phyloP scores from a whole-genome alignment of 2,113 vertebrate species.

The Gopherus evgoodei region DNA sequence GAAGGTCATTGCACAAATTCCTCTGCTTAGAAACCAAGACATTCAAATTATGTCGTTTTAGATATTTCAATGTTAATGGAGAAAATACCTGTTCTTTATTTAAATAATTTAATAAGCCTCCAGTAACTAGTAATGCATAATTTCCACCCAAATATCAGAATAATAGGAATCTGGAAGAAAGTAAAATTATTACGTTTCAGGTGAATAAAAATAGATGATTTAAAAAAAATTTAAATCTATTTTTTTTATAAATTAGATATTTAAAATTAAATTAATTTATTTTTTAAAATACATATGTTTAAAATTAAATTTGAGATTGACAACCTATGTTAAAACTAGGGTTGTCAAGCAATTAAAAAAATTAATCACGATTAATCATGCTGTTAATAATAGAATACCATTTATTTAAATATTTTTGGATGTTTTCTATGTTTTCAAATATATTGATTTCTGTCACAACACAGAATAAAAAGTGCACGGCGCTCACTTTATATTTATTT shows the following conservation, averaged over 20 bases:
- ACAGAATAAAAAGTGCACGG: too few relatives aligned
- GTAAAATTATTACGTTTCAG: background rate
- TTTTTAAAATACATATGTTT: background rate
- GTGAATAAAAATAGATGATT: background rate
- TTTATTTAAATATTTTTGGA: too few relatives aligned
- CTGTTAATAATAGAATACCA: too few relatives aligned
- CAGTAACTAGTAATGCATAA: background rate
- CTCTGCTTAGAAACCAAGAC: slow-evolving; percentile 15
- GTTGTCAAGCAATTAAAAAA: too few relatives aligned
- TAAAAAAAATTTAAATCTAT: background rate
- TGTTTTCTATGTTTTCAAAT: too few relatives aligned
- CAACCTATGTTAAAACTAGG: background rate
- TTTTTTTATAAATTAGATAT: background rate
- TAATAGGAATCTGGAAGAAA: slow-evolving; percentile 18
- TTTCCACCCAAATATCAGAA: slow-evolving; percentile 5
- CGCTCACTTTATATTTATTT: too few relatives aligned
- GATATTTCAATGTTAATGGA: slow-evolving; percentile 18
- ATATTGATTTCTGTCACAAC: too few relatives aligned
- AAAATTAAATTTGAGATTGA: background rate
- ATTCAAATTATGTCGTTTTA: background rate
- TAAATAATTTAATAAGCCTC: background rate
- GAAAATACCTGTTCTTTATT: background rate
- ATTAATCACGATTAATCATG: too few relatives aligned
- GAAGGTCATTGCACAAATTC: slow-evolving; percentile 55
- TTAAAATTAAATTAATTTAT: background rate